Evolutionary conservation across 1,140 invertebrate genomes (phyloP).

Genomic region (Notospermus geniculatus): DNA sequence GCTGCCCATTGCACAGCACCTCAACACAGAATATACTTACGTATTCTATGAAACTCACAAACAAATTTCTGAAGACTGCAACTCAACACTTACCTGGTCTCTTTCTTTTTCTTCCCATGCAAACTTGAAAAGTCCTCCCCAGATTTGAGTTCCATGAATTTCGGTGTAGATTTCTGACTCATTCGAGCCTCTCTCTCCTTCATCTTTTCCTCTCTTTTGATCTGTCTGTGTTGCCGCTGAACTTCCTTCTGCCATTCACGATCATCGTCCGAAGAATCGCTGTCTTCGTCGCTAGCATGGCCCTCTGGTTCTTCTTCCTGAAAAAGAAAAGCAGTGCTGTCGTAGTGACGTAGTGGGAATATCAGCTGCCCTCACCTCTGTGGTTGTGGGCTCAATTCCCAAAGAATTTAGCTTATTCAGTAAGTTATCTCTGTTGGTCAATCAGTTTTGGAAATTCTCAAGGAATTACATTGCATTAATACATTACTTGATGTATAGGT

Average conservation of each 20-base stretch:
- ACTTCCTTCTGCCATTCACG: constrained; percentile 75
- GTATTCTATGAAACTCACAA: no score
- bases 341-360: background rate
- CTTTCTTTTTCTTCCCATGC: constrained; percentile 54
- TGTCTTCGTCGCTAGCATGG: constrained; percentile 52
- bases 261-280: constrained; percentile 71
- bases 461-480: constrained; percentile 9
- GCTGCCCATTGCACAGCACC: no score
- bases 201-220: constrained; percentile 55
- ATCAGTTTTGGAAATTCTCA: constrained; percentile 11
- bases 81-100: constrained; percentile 53
- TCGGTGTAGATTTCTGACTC: constrained; percentile 49
- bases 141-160: constrained; percentile 67
- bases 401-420: constrained; percentile 17
- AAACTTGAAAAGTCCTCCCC: constrained; percentile 63
- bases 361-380: constrained; percentile 3
- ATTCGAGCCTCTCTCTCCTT: constrained; percentile 43
- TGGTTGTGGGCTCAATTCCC: constrained; percentile 9
- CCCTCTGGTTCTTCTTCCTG: constrained; percentile 50
- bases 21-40: no score
- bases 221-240: constrained; percentile 68
- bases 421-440: constrained; percentile 12
- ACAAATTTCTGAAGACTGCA: no score
- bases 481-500: no score
- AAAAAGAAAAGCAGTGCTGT: constrained; percentile 7